Base-by-base conservation (phyloP, 1,140 invertebrate genomes). In the Reticulitermes speratus region DNA sequence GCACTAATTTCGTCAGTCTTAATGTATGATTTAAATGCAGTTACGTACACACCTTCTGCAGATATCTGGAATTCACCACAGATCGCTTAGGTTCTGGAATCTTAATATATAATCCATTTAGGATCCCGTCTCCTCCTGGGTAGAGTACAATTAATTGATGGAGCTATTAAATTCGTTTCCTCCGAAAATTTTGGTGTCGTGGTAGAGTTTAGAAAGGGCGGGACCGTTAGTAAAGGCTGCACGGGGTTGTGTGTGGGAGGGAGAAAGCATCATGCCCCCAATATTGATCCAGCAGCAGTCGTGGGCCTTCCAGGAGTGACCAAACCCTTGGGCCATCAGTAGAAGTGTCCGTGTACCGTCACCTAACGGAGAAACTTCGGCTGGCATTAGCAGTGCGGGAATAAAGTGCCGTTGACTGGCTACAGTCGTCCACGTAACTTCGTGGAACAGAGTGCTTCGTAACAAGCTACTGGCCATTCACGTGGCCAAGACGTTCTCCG, bases 181-280 rank as follows among this genome's bases (percentile, higher is more conserved):
- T 30, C n/a, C 65, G 25, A 75, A 75, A 30, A 75, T 75, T n/a
- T 75, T 75, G 30, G 65, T 75, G 65, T 75, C 65, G 65, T 75
- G 65, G 65, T 75, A 75, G 65, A 75, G 65, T 75, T 75, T 75
- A 75, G 65, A 25, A 75, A 75, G 65, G 65, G 65, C 65, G 65
- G 65, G 65, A 30, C 25, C 65, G 65, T 30, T 75, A 30, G 65
- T 30, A 75, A 14, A 30, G 65, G 65, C n/a, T 75, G 65, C 65
- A 11, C 65, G 14, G n/a, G 65, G n/a, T 75, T 75, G n/a, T 75
- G 65, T 75, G 65, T 25, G 65, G 65, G 65, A 30, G 65, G 65
- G 65, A 30, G 65, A 75, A 30, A 25, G 25, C 65, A 30, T n/a
- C 65, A 11, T 30, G 65, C 65, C 65, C 65, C 65, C 65, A 75